Evolutionary conservation across 2,113 vertebrate genomes (phyloP).

Genomic region (Girardinichthys multiradiatus): DNA sequence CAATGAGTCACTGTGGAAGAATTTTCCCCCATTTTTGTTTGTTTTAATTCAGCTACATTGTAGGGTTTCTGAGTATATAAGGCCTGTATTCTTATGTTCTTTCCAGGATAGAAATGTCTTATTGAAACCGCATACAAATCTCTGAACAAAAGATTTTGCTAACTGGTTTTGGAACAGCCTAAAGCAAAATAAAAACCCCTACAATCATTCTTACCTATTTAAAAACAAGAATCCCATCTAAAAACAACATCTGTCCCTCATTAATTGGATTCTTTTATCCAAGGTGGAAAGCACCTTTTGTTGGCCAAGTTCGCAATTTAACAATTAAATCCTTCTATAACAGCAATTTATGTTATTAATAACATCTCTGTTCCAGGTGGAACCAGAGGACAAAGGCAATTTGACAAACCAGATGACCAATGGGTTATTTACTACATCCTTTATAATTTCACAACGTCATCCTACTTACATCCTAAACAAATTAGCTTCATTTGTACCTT

Average conservation of each 20-base stretch:
- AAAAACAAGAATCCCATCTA: neutral
- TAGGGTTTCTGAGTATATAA: too few relatives aligned
- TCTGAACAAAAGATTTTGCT: neutral
- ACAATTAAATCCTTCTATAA: constrained; percentile 30
- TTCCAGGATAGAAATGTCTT: neutral
- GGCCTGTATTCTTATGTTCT: neutral
- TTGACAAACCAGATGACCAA: constrained; percentile 26
- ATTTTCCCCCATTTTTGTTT: too few relatives aligned
- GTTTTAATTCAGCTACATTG: too few relatives aligned
- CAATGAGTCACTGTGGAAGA: too few relatives aligned
- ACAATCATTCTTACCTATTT: too few relatives aligned
- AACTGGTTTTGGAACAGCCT: neutral
- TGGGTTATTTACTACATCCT: constrained; percentile 23
- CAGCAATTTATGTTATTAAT: constrained; percentile 45
- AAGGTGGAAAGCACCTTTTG: constrained; percentile 10
- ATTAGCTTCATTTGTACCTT: constrained; percentile 54
- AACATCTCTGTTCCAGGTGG: constrained; percentile 24
- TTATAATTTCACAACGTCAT: constrained; percentile 39
- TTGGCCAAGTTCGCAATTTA: constrained; percentile 16
- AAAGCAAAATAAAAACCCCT: neutral
- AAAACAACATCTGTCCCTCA: neutral
- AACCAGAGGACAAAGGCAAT: constrained; percentile 36
- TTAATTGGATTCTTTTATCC: neutral
- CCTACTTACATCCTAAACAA: constrained; percentile 24
- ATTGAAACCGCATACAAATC: neutral